Base-by-base conservation (phyloP, 2,113 vertebrate species). In the Psammodynastes pulverulentus region DNA sequence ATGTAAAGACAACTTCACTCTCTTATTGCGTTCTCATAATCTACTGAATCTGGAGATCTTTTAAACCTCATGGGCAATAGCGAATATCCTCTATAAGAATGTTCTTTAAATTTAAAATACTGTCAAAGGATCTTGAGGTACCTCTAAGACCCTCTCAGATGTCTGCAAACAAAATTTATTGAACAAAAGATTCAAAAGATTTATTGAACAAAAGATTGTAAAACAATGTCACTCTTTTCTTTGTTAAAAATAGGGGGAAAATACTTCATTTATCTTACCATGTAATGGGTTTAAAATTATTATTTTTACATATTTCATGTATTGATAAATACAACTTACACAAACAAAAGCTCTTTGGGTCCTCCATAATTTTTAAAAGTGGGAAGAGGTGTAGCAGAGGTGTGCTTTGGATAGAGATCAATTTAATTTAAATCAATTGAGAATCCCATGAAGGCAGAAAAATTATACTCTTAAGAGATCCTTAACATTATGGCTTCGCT, bases 401-500 rank as follows among this genome's bases (percentile, higher is more conserved):
- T 67, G 12, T 94, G 93, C 93, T 95, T 95, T 95, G 96, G 89
- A 93, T 93, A 94, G 4, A 58, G 91, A 91, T 62, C 58, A 62
- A 34, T 67, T 34, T n/a, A 67, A 67, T 9, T 26, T 58, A 58
- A n/a, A n/a, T 26, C 24, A 94, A 5, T 6, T 93, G 91, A 90
- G 94, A 94, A 45, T 94, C 92, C 94, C 95, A 94, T 90, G 91
- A 49, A 94, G 92, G 94, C 94, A 52, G 34, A 94, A 0, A 89
- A 90, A 84, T 53, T 62, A 62, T 62, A n/a, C 23, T 62, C 58
- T 12, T 13, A 62, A 62, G 58, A 62, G 10, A 4, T 58, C 1
- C 26, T 13, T 62, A 62, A 62, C 10, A 12, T 62, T 62, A 62
- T 62, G 26, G 10, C 26, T 62, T 62, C 62, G 15, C 10, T n/a